Conservation (phyloP, 2,797 vertebrate species). For the Nannoperca australis region DNA sequence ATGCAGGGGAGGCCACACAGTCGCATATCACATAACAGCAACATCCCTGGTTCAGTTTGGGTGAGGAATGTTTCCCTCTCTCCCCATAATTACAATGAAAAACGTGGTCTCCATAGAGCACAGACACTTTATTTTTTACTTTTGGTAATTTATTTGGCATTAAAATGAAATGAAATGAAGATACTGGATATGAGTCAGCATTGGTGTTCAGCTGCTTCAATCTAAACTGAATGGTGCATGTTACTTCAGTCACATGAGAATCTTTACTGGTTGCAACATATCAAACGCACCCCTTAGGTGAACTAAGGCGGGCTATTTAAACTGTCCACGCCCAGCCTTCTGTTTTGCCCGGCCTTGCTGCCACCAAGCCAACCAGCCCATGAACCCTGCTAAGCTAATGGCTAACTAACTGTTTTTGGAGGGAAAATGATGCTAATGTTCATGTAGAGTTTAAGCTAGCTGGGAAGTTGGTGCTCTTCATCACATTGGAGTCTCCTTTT, state of each 20-base stretch:
- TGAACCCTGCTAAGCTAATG: background rate
- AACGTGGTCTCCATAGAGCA: background rate
- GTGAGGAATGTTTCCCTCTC: background rate
- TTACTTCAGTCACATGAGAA: conserved; percentile 11
- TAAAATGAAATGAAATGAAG: background rate
- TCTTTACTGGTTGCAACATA: background rate
- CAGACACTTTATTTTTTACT: background rate
- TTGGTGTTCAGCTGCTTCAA: background rate
- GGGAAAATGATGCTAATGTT: background rate
- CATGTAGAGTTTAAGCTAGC: background rate
- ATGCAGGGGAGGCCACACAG: no score
- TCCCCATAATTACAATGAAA: background rate
- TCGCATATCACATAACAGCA: no score
- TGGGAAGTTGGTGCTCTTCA: background rate
- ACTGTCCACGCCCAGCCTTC: rapidly evolving
- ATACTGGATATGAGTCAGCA: background rate
- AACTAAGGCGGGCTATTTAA: background rate
- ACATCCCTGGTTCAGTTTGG: background rate
- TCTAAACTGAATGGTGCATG: background rate
- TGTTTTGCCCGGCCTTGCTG: background rate
- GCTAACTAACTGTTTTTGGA: background rate
- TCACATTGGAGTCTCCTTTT: background rate
- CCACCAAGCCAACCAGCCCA: background rate
- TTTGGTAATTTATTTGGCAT: no score
- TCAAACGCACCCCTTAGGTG: conserved; percentile 17